These are phyloP conservation scores for Rhaphigaster nebulosa DNA, from an alignment of 2,888 invertebrate species.

Conservation along the genomic window DNA sequence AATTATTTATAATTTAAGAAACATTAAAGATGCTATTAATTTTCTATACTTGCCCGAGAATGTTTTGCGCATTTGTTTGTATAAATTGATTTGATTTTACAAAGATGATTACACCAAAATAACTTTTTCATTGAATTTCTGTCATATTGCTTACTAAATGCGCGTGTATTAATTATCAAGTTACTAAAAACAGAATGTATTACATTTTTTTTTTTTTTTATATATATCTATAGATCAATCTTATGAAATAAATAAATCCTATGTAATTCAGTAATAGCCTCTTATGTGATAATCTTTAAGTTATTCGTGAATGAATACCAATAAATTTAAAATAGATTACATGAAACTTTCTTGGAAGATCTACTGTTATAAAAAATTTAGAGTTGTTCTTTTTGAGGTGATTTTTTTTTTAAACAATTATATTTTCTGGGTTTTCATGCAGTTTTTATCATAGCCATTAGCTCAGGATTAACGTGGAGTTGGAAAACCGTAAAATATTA, in stretches of 20 bases:
- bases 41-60: neutral
- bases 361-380: neutral
- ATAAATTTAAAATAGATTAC: neutral
- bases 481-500: no score
- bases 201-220: neutral
- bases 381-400: no score
- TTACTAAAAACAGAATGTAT: neutral
- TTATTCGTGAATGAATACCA: no score
- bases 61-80: neutral
- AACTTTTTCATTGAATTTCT: neutral
- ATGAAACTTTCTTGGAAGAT: neutral
- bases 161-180: neutral
- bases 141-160: neutral
- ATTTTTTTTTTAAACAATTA: no score
- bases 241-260: neutral
- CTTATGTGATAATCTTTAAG: neutral
- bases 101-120: neutral
- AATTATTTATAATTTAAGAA: neutral
- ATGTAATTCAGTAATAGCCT: neutral
- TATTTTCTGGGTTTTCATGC: neutral
- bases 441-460: neutral
- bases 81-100: neutral
- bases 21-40: neutral
- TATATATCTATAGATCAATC: no score
- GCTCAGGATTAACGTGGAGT: neutral